A percentile compares a stretch with the other conserved stretches of the same genome.
phyloP scores from a whole-genome alignment of 2,888 invertebrate species.

The Aleiodes testaceus region DNA sequence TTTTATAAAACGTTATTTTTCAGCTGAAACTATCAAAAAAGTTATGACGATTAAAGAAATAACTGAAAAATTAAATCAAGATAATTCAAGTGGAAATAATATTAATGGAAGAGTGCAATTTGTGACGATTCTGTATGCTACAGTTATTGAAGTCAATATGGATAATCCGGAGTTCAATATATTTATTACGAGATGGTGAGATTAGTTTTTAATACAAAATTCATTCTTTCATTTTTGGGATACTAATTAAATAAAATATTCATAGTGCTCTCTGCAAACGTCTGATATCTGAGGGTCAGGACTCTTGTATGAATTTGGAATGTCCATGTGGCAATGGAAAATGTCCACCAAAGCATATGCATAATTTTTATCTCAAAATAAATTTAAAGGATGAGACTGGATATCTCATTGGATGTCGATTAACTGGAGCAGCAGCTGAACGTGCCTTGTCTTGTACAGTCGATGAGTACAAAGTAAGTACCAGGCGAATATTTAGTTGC shows the following conservation, averaged over 20 bases:
- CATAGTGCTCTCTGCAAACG: constrained; percentile 67
- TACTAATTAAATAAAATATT: not conserved
- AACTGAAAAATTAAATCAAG: constrained; percentile 71
- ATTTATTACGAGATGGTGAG: constrained; percentile 61
- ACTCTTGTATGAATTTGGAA: constrained; percentile 69
- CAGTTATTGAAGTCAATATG: constrained; percentile 82
- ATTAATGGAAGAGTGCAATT: constrained; percentile 76
- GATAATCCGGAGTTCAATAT: constrained; percentile 73
- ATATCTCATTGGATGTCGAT: constrained; percentile 68
- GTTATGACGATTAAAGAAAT: constrained; percentile 78
- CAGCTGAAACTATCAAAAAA: constrained; percentile 75
- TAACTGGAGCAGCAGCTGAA: constrained; percentile 64
- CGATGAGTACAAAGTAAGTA: constrained; percentile 60
- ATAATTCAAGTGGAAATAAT: constrained; percentile 60
- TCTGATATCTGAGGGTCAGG: constrained; percentile 56
- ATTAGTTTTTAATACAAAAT: not conserved
- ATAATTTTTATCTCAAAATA: constrained; percentile 62
- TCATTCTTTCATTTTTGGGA: constrained; percentile 2
- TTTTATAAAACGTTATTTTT: constrained; percentile 53
- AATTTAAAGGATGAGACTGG: constrained; percentile 69
- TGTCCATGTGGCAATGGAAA: constrained; percentile 69
- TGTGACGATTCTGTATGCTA: constrained; percentile 80
- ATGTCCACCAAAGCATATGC: constrained; percentile 59
- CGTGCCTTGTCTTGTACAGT: constrained; percentile 60
- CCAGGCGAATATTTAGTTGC: not conserved